phyloP scores from a whole-genome alignment of 2,888 invertebrate genomes.

The Barypeithes pellucidus region DNA sequence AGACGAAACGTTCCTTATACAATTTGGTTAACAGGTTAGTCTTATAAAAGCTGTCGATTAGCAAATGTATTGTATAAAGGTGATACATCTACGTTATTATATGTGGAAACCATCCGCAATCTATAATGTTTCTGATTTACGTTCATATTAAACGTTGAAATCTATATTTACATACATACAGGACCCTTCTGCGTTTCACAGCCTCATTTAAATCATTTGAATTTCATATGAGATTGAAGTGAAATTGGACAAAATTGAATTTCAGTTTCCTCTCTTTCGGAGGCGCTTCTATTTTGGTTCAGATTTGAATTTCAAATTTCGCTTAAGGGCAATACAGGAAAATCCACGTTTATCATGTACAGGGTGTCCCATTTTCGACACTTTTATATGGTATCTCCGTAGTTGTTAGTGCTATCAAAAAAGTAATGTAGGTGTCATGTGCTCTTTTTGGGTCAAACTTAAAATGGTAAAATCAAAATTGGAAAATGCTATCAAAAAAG shows the following conservation, averaged over 20 bases:
- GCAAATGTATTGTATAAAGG: too few relatives aligned
- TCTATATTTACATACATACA: background rate
- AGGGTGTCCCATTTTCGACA: too few relatives aligned
- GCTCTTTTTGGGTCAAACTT: too few relatives aligned
- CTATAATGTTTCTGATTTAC: background rate
- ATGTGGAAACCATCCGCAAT: background rate
- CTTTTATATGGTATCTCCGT: too few relatives aligned
- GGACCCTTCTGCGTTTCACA: constrained; percentile 5
- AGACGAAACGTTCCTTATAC: too few relatives aligned
- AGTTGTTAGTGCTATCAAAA: too few relatives aligned
- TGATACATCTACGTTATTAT: too few relatives aligned
- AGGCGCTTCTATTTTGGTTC: background rate
- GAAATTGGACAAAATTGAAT: constrained; percentile 22
- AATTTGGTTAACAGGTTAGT: too few relatives aligned
- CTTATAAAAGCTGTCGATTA: too few relatives aligned
- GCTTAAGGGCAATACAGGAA: background rate
- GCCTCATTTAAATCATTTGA: constrained; percentile 20
- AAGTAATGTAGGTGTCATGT: too few relatives aligned
- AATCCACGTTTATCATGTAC: background rate
- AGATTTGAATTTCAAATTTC: constrained; percentile 16
- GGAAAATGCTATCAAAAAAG: too few relatives aligned
- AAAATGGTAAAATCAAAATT: too few relatives aligned
- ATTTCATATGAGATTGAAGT: constrained; percentile 19
- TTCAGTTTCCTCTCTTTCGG: constrained; percentile 9
- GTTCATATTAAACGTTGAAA: background rate